Conservation (phyloP, 2,113 vertebrate species). For the Oryzias curvinotus region DNA sequence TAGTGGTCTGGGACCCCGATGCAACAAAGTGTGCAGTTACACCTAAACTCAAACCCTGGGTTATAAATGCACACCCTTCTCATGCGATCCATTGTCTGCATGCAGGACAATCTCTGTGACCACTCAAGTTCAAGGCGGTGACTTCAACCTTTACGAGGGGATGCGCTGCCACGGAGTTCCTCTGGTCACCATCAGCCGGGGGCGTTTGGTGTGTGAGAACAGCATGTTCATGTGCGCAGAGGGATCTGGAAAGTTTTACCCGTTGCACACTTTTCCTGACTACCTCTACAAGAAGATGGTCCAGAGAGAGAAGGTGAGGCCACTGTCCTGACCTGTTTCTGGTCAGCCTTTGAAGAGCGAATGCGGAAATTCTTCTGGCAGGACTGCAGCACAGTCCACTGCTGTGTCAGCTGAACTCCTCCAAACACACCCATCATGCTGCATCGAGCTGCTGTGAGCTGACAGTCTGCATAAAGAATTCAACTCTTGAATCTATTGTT, state of each 20-base stretch:
- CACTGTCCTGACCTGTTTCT: neutral
- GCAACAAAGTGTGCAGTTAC: conserved; percentile 46
- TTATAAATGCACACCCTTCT: no score
- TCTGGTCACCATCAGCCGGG: conserved; percentile 93
- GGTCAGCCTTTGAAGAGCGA: neutral
- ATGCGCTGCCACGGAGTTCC: conserved; percentile 93
- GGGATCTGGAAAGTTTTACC: conserved; percentile 95
- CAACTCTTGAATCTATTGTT: conserved; percentile 12
- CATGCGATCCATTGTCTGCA: neutral
- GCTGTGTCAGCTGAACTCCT: conserved; percentile 24
- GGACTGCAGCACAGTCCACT: neutral
- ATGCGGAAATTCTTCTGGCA: neutral
- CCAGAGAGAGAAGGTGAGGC: conserved; percentile 91
- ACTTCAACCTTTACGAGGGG: conserved; percentile 93
- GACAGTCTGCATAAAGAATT: conserved; percentile 35
- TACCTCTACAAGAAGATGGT: conserved; percentile 97
- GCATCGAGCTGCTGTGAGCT: conserved; percentile 12
- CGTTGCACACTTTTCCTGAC: conserved; percentile 91
- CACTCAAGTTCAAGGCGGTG: conserved; percentile 93
- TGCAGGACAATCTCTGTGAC: conserved; percentile 90
- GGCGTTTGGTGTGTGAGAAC: conserved; percentile 92
- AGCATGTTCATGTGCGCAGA: conserved; percentile 95
- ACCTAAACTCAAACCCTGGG: no score
- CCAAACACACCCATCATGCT: conserved; percentile 25
- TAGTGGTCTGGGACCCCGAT: conserved; percentile 97